Base-by-base conservation (phyloP, 2,113 vertebrate species). In the Ursus arctos region DNA sequence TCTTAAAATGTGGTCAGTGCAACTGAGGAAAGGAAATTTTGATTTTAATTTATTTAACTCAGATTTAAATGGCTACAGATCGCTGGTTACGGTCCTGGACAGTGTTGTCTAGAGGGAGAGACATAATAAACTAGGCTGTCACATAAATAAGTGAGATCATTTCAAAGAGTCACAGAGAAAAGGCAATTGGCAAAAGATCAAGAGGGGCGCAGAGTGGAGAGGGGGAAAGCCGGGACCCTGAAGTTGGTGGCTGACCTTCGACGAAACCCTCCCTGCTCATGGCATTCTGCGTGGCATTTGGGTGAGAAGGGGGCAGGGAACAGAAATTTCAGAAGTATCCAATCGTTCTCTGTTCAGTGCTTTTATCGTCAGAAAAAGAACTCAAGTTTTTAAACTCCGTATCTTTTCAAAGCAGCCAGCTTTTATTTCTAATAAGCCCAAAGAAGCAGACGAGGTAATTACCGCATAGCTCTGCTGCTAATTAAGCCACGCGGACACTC, bases 381-480 rank as follows among this genome's bases (percentile, higher is more conserved):
- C 51, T n/a, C 10, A 21, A 24, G 33, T 47, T 92, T 90, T 83
- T 36, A n/a, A 94, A 86, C 47, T 63, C 51, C 4, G 0, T 94
- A 67, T 61, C 81, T 80, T 90, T 91, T 47, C 71, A 87, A 47
- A 84, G 88, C 81, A 72, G 19, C 57, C 79, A 61, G 93, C 53
- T 85, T 95, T 95, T 96, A 88, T 91, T 94, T 96, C 88, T 88
- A 94, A 97, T 94, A 95, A 94, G 85, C 91, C 69, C n/a, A 1
- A 91, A 74, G 84, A 96, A 77, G 79, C 59, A 91, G 93, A 94
- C 40, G 55, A 77, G 71, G 95, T 82, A 55, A 97, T 93, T 94
- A 88, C 95, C 24, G 21, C n/a, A 0, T 36, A 80, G 79, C 77
- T 91, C 14, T 36, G 26, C 19, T 13, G 55, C 94, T 88, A 81